phyloP scores from a whole-genome alignment of 2,113 vertebrate genomes.

The Gracilinanus agilis region DNA sequence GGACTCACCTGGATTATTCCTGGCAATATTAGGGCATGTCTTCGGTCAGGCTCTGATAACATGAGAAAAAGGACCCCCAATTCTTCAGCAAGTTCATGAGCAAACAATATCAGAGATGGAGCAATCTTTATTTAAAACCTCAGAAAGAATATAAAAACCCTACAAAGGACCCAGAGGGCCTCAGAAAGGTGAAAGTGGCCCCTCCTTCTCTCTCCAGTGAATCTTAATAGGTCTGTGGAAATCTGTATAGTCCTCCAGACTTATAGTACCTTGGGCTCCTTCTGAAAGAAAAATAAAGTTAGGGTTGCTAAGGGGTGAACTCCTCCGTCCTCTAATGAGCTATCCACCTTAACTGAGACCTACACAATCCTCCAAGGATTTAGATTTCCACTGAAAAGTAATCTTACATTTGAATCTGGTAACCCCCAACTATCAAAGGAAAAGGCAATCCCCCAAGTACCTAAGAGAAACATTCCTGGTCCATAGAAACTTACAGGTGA shows the following conservation, averaged over 20 bases:
- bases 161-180: neutral
- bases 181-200: neutral
- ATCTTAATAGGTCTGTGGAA: neutral
- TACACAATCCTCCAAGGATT: neutral
- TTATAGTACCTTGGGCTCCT: neutral
- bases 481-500: neutral
- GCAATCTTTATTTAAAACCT: neutral
- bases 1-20: too few relatives aligned
- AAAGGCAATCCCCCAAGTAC: neutral
- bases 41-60: too few relatives aligned
- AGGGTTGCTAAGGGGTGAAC: neutral
- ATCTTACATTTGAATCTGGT: neutral
- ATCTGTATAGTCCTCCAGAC: neutral
- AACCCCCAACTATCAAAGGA: neutral
- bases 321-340: too few relatives aligned
- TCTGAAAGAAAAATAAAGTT: neutral
- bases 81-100: neutral
- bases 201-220: neutral
- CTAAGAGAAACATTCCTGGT: neutral
- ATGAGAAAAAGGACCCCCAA: neutral
- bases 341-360: too few relatives aligned
- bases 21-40: too few relatives aligned
- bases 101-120: neutral
- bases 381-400: neutral
- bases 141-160: neutral